A percentile compares a stretch with the other conserved stretches of the same genome.
phyloP scores from a whole-genome alignment of 1,140 invertebrate species.

The Portunus trituberculatus region DNA sequence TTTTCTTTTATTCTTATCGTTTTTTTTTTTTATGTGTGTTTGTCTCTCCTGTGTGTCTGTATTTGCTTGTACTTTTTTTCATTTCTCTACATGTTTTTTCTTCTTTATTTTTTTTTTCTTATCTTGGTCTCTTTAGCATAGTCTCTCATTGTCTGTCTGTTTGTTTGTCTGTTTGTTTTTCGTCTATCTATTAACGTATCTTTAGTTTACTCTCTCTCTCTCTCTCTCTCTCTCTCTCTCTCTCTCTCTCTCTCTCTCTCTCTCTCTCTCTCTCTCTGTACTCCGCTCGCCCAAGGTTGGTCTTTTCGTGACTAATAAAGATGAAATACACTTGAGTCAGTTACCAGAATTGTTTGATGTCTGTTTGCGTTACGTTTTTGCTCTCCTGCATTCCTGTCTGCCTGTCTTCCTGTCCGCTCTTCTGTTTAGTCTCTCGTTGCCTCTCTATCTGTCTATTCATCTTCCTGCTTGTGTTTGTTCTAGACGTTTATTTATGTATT shows the following conservation, averaged over 20 bases:
- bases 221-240: conserved; percentile 41
- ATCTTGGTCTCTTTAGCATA: background rate
- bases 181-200: background rate
- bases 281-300: background rate
- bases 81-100: background rate
- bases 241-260: conserved; percentile 46
- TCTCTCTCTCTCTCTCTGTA: conserved; percentile 42
- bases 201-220: background rate
- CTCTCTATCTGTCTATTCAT: background rate
- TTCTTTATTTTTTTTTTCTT: background rate
- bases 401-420: background rate
- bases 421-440: background rate
- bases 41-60: background rate
- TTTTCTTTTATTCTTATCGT: background rate
- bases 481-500: too few relatives aligned
- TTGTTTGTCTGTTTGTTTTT: background rate
- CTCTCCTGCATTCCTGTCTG: background rate
- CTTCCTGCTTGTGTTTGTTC: too few relatives aligned
- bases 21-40: background rate
- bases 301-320: background rate
- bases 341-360: background rate
- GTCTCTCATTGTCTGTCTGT: background rate
- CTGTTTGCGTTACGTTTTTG: background rate
- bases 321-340: background rate
- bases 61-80: background rate